Conservation (phyloP, 2,113 vertebrate species). For the Ptyas mucosa region DNA sequence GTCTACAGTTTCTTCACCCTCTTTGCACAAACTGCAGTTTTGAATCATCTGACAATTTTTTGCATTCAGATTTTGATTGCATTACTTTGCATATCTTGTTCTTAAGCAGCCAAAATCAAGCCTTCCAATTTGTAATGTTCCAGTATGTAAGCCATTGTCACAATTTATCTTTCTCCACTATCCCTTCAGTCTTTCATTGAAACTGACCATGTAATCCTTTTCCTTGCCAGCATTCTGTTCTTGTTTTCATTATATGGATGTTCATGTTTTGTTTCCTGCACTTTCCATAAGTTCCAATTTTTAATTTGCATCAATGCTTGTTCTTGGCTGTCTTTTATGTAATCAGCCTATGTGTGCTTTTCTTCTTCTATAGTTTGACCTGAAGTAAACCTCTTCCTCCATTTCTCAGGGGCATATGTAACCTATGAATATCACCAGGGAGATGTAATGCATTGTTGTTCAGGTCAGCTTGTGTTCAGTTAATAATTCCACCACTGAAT, state of each 20-base stretch:
- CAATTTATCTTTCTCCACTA: not conserved
- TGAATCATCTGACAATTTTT: not conserved
- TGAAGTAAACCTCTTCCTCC: no score
- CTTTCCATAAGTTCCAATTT: not conserved
- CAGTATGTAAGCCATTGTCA: not conserved
- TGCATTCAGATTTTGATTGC: not conserved
- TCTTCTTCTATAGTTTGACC: not conserved
- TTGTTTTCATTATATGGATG: not conserved
- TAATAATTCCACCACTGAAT: no score
- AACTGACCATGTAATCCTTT: not conserved
- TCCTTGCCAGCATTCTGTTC: not conserved
- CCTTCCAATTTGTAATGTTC: not conserved
- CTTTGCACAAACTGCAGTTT: not conserved
- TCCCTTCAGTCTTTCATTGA: not conserved
- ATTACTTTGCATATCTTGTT: not conserved
- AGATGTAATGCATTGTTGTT: not conserved
- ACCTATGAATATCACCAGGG: not conserved
- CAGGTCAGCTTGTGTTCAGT: not conserved
- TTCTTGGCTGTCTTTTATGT: not conserved
- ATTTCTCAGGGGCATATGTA: not conserved
- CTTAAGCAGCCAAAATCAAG: not conserved
- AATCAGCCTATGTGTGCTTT: not conserved
- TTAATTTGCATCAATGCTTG: not conserved
- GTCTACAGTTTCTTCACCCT: not conserved
- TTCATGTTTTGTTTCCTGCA: not conserved